Conservation (phyloP, 2,888 invertebrate genomes). For the Anorthoa munda region DNA sequence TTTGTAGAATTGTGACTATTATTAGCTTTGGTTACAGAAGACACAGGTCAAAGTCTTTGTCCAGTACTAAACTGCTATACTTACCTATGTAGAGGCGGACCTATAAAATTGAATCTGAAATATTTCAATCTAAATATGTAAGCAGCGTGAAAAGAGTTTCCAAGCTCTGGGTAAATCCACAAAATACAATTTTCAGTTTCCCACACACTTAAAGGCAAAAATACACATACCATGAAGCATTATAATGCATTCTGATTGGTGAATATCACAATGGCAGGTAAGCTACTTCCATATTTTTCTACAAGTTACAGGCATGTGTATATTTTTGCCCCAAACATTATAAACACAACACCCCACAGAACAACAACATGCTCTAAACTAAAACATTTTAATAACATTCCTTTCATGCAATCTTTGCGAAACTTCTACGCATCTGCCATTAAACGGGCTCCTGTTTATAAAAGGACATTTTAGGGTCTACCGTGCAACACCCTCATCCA, state of each 20-base stretch:
- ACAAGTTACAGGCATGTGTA: no score
- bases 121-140: neutral
- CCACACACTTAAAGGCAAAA: neutral
- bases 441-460: conserved; percentile 60
- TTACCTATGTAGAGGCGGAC: neutral
- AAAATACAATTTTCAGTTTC: conserved; percentile 1
- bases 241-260: no score
- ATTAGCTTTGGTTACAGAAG: neutral
- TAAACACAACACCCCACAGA: conserved; percentile 15
- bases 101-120: neutral
- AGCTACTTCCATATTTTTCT: no score
- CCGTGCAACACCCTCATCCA: conserved; percentile 63
- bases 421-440: conserved; percentile 51
- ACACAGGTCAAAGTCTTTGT: neutral
- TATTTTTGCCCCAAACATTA: no score
- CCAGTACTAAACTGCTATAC: neutral
- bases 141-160: neutral
- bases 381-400: conserved; percentile 55
- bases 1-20: no score
- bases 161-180: neutral
- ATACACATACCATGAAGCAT: no score
- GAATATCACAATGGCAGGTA: no score
- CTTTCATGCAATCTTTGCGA: conserved; percentile 45
- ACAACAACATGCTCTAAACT: conserved; percentile 31
- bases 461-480: conserved; percentile 58